Percentiles rank a stretch among this genome's conserved stretches.
Evolutionary conservation across 2,888 invertebrate genomes (phyloP).

Genomic region (Eretmocerus hayati): DNA sequence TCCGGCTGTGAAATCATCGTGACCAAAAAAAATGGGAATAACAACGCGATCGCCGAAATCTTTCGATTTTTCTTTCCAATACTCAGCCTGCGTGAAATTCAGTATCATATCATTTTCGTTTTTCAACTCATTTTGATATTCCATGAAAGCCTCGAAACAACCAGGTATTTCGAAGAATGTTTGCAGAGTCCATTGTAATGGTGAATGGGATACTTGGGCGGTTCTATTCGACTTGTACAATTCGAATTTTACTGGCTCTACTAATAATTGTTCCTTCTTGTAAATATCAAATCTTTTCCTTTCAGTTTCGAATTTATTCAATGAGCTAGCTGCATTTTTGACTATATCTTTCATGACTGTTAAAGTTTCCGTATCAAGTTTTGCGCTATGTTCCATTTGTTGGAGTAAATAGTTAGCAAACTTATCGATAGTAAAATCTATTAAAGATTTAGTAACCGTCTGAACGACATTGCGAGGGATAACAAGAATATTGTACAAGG

Average conservation of each 20-base stretch:
- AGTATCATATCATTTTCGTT: conserved; percentile 7
- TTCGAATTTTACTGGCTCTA: no score
- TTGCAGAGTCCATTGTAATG: no score
- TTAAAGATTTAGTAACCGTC: neutral
- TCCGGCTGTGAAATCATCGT: conserved; percentile 21
- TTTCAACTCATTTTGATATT: conserved; percentile 6
- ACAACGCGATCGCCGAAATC: conserved; percentile 15
- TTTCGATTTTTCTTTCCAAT: conserved; percentile 6
- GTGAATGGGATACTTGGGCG: no score
- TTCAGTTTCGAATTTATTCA: no score
- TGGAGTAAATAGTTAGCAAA: no score
- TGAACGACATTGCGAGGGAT: neutral
- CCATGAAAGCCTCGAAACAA: conserved; percentile 8
- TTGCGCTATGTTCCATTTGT: no score
- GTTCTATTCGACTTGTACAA: no score
- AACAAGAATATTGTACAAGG: neutral
- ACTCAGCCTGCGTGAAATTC: conserved; percentile 16
- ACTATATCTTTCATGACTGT: no score
- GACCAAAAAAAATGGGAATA: conserved; percentile 20
- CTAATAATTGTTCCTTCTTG: no score
- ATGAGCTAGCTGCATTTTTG: no score
- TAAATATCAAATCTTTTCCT: no score
- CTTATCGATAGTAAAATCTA: neutral
- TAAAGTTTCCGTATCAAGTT: no score
- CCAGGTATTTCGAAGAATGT: conserved; percentile 7